A percentile compares a stretch with the other conserved stretches of the same genome.
Conservation (phyloP, 1,140 invertebrate species). For the Argopecten irradians region DNA sequence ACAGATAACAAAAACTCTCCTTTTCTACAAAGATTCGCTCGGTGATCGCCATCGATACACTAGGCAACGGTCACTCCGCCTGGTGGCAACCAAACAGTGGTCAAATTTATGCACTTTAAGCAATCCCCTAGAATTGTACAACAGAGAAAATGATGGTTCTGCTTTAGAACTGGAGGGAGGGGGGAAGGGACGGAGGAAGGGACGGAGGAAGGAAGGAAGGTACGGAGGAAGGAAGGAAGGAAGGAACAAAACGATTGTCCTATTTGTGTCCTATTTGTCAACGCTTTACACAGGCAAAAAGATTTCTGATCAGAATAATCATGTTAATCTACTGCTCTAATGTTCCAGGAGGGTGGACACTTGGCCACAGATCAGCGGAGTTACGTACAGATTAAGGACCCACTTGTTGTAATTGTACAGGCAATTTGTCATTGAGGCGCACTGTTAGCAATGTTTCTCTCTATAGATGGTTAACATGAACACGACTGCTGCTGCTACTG, state of each 20-base stretch:
- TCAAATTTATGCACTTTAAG: too few relatives aligned
- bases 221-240: too few relatives aligned
- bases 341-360: not conserved
- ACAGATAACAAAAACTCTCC: not conserved
- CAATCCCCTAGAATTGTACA: too few relatives aligned
- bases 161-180: too few relatives aligned
- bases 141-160: too few relatives aligned
- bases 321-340: not conserved
- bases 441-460: not conserved
- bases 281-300: too few relatives aligned
- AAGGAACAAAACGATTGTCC: too few relatives aligned
- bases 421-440: not conserved
- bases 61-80: not conserved
- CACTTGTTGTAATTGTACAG: slow-evolving; percentile 4
- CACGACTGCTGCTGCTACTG: not conserved
- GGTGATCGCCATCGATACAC: not conserved
- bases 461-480: not conserved
- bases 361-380: not conserved
- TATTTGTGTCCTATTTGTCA: too few relatives aligned
- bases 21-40: not conserved
- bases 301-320: not conserved
- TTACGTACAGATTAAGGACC: not conserved
- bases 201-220: too few relatives aligned
- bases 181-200: too few relatives aligned
- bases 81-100: too few relatives aligned